Conservation (phyloP, 2,797 vertebrate genomes). For the Enteromius unitaeniatus region DNA sequence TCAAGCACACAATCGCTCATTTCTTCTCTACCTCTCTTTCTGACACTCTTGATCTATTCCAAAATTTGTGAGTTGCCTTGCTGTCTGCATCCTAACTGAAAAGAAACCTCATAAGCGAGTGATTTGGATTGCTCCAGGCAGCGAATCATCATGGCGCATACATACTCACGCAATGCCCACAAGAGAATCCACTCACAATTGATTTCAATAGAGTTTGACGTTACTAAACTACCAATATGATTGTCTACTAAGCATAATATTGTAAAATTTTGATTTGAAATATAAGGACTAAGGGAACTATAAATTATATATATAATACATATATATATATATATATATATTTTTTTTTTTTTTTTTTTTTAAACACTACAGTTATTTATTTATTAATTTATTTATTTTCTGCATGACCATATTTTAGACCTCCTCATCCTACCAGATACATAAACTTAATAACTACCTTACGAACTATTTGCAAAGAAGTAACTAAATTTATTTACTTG, state of each 20-base stretch:
- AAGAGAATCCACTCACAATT: neutral
- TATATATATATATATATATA: no score
- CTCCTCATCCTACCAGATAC: no score
- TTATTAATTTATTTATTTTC: neutral
- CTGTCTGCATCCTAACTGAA: conserved; percentile 19
- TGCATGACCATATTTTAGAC: neutral
- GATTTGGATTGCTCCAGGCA: neutral
- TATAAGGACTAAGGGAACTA: neutral
- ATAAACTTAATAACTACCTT: neutral
- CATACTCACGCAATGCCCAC: neutral
- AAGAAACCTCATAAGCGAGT: neutral
- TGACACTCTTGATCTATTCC: conserved; percentile 1
- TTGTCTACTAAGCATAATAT: neutral
- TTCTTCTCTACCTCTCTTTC: conserved; percentile 1
- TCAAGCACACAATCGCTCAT: conserved; percentile 10
- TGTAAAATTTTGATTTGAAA: neutral
- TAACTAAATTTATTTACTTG: neutral
- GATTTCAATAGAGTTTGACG: neutral
- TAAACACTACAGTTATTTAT: neutral
- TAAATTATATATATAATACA: no score
- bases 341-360: no score
- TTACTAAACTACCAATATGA: neutral
- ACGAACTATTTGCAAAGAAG: neutral
- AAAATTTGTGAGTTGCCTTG: neutral
- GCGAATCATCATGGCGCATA: neutral